A percentile compares a stretch with the other conserved stretches of the same genome.
phyloP scores from a whole-genome alignment of 2,888 invertebrate species.

The Loripinus fragilis region DNA sequence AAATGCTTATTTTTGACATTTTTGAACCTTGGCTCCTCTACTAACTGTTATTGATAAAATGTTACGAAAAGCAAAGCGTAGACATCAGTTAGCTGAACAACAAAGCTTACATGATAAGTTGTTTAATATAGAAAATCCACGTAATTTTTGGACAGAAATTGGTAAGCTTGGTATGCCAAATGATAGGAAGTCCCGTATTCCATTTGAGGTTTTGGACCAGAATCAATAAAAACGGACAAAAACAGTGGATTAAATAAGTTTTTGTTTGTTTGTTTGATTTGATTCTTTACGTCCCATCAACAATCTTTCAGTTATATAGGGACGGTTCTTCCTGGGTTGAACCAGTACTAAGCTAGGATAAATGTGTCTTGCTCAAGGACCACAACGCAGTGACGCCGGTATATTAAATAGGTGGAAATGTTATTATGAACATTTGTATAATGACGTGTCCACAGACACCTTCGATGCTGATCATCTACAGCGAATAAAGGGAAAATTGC shows the following conservation, averaged over 20 bases:
- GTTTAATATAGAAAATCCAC: neutral
- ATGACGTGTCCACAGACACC: neutral
- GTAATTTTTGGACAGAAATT: slow-evolving; percentile 12
- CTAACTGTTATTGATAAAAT: neutral
- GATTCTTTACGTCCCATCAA: no score
- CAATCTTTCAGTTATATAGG: no score
- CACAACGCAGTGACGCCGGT: no score
- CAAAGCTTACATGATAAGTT: neutral
- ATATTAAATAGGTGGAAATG: slow-evolving; percentile 1
- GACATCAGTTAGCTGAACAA: neutral
- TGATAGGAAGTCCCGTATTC: neutral
- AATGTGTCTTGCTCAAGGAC: no score
- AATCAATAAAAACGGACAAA: neutral
- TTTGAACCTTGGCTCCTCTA: no score
- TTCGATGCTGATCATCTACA: slow-evolving; percentile 6
- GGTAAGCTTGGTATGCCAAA: neutral
- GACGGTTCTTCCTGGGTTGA: no score
- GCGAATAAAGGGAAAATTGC: neutral
- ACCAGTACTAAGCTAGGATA: no score
- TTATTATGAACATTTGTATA: slow-evolving; percentile 8
- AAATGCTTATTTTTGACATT: no score
- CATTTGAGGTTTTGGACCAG: neutral
- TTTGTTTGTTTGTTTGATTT: no score
- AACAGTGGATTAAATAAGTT: no score
- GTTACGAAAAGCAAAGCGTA: neutral